Percentiles rank a stretch among this genome's conserved stretches.
phyloP scores from a whole-genome alignment of 2,888 invertebrate genomes.

The Tipula vernalis region DNA sequence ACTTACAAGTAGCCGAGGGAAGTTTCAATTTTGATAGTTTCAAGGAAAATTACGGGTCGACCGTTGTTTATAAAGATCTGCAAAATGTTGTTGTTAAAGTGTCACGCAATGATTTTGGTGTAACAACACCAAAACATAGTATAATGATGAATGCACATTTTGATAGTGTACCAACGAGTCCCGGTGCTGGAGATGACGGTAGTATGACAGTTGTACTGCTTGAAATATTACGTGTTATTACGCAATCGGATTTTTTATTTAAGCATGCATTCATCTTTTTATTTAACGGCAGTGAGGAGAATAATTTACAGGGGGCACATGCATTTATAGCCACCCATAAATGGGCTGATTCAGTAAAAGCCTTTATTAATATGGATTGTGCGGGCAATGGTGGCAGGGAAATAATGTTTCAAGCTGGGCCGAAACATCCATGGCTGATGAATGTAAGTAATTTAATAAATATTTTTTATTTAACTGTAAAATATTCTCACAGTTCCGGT shows the following conservation, averaged over 20 bases:
- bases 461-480: not conserved
- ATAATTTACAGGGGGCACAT: conserved; percentile 53
- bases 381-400: conserved; percentile 88
- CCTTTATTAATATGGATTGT: conserved; percentile 83
- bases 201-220: conserved; percentile 50
- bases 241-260: conserved; percentile 33
- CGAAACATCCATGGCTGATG: conserved; percentile 55
- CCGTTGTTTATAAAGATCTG: conserved; percentile 26
- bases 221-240: conserved; percentile 40
- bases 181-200: conserved; percentile 57
- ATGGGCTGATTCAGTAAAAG: conserved; percentile 66
- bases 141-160: conserved; percentile 81
- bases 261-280: conserved; percentile 47
- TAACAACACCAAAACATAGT: conserved; percentile 23
- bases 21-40: conserved; percentile 13
- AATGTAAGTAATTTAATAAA: conserved; percentile 27
- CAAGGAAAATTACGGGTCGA: not conserved
- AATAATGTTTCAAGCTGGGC: conserved; percentile 78
- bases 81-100: conserved; percentile 32
- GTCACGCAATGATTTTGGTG: not conserved
- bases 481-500: not conserved
- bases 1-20: conserved; percentile 31
- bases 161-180: conserved; percentile 77
- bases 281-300: conserved; percentile 58
- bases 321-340: conserved; percentile 57